A percentile compares a stretch with the other conserved stretches of the same genome.
Conservation (phyloP, 2,113 vertebrate genomes). For the Probosciger aterrimus region DNA sequence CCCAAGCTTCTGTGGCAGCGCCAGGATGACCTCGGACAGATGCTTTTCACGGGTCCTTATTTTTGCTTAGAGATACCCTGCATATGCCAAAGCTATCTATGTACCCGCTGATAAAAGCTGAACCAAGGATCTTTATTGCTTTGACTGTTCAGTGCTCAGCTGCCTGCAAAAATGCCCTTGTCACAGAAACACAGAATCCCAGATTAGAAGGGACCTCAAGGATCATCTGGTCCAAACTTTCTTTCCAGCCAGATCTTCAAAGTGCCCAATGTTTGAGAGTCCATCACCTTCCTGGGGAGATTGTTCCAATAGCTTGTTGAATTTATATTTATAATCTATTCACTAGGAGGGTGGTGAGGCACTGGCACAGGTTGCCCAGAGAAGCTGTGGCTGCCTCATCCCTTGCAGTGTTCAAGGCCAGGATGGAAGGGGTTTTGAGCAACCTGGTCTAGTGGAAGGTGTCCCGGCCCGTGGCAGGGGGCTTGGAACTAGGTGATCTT, state of each 20-base stretch:
- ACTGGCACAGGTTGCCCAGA: not conserved
- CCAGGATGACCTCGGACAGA: not conserved
- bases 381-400: not conserved
- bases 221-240: not conserved
- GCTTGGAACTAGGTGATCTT: not conserved
- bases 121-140: not conserved
- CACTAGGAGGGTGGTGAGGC: not conserved
- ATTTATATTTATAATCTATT: not conserved
- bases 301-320: not conserved
- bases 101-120: not conserved
- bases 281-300: not conserved
- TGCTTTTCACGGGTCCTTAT: not conserved
- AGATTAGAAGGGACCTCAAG: not conserved
- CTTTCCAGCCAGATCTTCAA: not conserved
- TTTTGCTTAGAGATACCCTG: not conserved
- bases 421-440: not conserved
- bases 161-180: not conserved
- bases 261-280: not conserved
- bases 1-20: not conserved
- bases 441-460: not conserved
- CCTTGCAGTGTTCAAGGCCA: not conserved
- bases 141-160: not conserved
- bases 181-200: not conserved
- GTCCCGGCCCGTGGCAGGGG: not conserved
- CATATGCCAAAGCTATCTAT: not conserved